These are phyloP conservation scores for Odocoileus virginianus DNA, from an alignment of 2,113 vertebrate genomes.

Conservation along the genomic window DNA sequence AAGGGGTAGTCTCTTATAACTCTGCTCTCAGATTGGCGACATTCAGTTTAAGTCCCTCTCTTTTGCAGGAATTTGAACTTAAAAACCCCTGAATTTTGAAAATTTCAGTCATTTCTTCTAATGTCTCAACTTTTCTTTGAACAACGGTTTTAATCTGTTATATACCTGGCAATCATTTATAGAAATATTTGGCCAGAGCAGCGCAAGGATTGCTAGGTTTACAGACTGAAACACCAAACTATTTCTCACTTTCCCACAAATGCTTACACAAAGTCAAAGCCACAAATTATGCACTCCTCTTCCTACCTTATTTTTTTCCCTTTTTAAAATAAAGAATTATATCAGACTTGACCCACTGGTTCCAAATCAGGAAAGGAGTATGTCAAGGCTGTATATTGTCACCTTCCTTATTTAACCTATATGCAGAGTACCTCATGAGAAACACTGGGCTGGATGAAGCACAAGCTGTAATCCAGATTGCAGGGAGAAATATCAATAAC, in stretches of 20 bases:
- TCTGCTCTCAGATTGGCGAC: not conserved
- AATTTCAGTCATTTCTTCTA: not conserved
- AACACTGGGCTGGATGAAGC: not conserved
- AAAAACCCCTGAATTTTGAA: not conserved
- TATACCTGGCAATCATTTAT: not conserved
- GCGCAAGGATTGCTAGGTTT: not conserved
- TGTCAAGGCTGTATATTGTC: not conserved
- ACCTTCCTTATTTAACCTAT: not conserved
- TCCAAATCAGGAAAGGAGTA: not conserved
- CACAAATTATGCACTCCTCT: not conserved
- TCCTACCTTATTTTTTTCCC: not conserved
- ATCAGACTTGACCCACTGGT: not conserved
- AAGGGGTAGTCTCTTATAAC: not conserved
- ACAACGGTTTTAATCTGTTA: not conserved
- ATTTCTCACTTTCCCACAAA: not conserved
- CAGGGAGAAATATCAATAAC: not conserved
- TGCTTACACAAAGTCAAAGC: not conserved
- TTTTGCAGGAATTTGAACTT: not conserved
- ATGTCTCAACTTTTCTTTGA: not conserved
- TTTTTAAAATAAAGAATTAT: not conserved
- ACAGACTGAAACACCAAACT: not conserved
- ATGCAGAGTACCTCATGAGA: not conserved
- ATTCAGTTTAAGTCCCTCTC: not conserved
- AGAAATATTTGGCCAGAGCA: not conserved
- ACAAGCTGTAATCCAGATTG: not conserved